Evolutionary conservation across 92 coral and sea anemone genomes (phyloP).

Genomic region (Siderastrea radians): DNA sequence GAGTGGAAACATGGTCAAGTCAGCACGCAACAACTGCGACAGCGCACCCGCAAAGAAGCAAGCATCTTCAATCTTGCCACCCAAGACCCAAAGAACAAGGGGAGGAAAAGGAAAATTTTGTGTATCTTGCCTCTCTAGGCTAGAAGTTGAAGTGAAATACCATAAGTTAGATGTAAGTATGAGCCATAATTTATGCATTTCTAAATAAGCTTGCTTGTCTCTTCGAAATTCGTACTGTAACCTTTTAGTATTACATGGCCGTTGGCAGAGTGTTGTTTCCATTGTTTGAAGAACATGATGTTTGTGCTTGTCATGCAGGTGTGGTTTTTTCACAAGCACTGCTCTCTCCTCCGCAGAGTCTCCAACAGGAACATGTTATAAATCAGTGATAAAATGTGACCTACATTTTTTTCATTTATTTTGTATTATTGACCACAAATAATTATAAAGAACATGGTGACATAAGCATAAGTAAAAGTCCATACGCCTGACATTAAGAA

Average conservation of each 20-base stretch:
- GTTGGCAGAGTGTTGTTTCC: neutral
- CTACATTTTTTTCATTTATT: no score
- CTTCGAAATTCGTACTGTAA: neutral
- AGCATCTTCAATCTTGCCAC: constrained; percentile 1
- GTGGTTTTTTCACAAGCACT: neutral
- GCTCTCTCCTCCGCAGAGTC: no score
- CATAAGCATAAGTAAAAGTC: no score
- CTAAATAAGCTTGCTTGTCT: no score
- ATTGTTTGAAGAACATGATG: neutral
- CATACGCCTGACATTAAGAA: no score
- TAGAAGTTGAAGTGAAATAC: neutral
- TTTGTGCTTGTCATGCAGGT: neutral
- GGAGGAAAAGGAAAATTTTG: neutral
- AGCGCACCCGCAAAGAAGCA: neutral
- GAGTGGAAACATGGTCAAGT: neutral
- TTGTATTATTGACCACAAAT: no score
- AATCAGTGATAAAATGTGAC: no score
- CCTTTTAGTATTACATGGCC: neutral
- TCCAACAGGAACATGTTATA: no score
- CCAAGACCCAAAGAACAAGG: constrained; percentile 13
- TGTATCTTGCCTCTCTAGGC: neutral
- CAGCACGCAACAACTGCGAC: neutral
- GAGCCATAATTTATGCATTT: no score
- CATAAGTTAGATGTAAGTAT: neutral
- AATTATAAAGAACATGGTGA: no score